These are phyloP conservation scores for Dolichomitus sp. DNA, from an alignment of 2,888 invertebrate species.

Conservation along the genomic window DNA sequence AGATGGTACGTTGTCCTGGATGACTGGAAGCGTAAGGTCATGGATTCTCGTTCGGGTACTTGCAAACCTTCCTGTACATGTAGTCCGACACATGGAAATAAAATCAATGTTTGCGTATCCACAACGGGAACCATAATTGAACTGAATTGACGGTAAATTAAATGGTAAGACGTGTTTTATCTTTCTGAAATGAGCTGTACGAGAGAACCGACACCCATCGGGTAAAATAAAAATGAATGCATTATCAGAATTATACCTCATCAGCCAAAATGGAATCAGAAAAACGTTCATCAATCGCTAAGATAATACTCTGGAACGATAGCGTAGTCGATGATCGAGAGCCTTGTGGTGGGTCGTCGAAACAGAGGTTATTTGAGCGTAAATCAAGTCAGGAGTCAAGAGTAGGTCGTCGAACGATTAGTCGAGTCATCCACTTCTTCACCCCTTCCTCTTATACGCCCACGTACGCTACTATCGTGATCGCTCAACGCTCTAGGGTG, in stretches of 20 bases:
- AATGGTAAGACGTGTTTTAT: background rate
- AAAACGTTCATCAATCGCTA: conserved; percentile 3
- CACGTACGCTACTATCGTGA: conserved; percentile 70
- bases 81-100: conserved; percentile 22
- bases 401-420: conserved; percentile 59
- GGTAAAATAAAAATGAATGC: background rate
- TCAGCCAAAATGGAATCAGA: background rate
- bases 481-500: conserved; percentile 62
- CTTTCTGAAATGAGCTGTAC: background rate
- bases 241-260: background rate
- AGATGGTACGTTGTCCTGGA: conserved; percentile 72
- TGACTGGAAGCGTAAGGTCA: conserved; percentile 39
- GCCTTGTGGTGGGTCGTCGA: conserved; percentile 61
- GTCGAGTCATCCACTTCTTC: conserved; percentile 71
- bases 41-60: conserved; percentile 37
- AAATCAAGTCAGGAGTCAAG: conserved; percentile 63
- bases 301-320: conserved; percentile 16
- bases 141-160: background rate
- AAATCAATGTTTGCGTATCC: conserved; percentile 14
- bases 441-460: conserved; percentile 71
- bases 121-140: background rate
- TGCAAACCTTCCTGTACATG: conserved; percentile 24
- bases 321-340: conserved; percentile 70
- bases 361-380: conserved; percentile 16
- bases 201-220: background rate